phyloP scores from a whole-genome alignment of 2,113 vertebrate species.

The Muscicapa adusta region DNA sequence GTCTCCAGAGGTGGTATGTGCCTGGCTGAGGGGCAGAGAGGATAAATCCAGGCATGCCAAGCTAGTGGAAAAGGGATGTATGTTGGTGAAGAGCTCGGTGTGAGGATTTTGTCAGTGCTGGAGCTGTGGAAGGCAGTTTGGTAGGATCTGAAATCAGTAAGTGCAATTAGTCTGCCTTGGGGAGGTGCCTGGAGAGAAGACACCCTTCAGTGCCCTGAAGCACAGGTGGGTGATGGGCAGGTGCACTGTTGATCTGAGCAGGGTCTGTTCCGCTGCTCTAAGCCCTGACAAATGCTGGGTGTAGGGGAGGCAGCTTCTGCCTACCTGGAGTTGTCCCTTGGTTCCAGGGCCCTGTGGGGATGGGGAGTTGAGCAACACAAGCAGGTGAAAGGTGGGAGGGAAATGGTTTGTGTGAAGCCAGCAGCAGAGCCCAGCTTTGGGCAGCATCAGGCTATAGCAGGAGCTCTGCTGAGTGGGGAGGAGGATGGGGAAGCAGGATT shows the following conservation, averaged over 20 bases:
- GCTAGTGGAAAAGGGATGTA: not conserved
- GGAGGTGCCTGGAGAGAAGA: not conserved
- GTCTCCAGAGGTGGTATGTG: not conserved
- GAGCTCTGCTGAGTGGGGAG: not conserved
- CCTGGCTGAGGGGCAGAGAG: not conserved
- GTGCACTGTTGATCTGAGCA: not conserved
- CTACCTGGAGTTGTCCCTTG: rapidly evolving
- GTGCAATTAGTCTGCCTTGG: not conserved
- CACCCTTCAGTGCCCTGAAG: not conserved
- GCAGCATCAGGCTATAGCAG: not conserved
- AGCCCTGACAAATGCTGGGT: not conserved
- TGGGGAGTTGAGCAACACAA: not conserved
- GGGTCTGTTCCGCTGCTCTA: not conserved
- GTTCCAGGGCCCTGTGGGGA: not conserved
- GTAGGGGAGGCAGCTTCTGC: not conserved
- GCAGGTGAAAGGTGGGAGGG: not conserved
- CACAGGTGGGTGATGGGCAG: not conserved
- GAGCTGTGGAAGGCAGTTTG: not conserved
- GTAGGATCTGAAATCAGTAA: not conserved
- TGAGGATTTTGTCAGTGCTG: not conserved
- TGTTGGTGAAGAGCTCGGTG: not conserved
- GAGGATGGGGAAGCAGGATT: not conserved
- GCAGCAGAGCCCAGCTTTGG: not conserved
- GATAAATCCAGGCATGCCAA: not conserved
- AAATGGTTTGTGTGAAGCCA: not conserved